Conservation (phyloP, 2,888 invertebrate genomes). For the Lochmaea capreae region DNA sequence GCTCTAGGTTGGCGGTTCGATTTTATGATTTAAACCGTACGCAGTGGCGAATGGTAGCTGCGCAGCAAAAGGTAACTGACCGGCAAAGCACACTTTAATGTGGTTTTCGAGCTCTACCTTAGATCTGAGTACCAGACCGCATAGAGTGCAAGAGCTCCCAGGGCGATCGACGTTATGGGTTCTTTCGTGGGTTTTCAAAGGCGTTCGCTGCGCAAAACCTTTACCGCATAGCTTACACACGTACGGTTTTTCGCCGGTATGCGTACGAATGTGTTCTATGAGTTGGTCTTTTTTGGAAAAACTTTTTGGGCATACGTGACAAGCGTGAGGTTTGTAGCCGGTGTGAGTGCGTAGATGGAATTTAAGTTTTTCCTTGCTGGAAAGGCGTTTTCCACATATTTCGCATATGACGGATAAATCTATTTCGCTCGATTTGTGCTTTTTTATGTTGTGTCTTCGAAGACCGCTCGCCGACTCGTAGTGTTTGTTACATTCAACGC, state of each 20-base stretch:
- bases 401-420: conserved; percentile 64
- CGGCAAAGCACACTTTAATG: conserved; percentile 34
- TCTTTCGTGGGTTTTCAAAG: conserved; percentile 54
- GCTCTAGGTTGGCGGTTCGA: conserved; percentile 28
- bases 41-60: conserved; percentile 31
- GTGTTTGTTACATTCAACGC: conserved; percentile 66
- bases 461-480: conserved; percentile 59
- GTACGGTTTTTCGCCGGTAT: conserved; percentile 62
- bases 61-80: conserved; percentile 32
- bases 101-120: conserved; percentile 36
- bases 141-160: conserved; percentile 35
- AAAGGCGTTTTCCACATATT: conserved; percentile 52
- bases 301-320: conserved; percentile 65
- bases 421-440: conserved; percentile 55
- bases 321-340: conserved; percentile 67
- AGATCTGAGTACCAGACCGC: conserved; percentile 33
- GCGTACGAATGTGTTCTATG: conserved; percentile 56
- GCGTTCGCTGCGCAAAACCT: conserved; percentile 70
- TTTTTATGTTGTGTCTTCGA: conserved; percentile 61
- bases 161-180: conserved; percentile 37
- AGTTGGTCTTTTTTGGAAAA: conserved; percentile 66
- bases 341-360: conserved; percentile 68
- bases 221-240: conserved; percentile 59
- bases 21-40: conserved; percentile 29
- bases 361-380: conserved; percentile 49